Evolutionary conservation across 2,888 invertebrate species (phyloP), one percentile per base, ranked within the genome.

Genomic region (Holacanthella duospinosa): DNA sequence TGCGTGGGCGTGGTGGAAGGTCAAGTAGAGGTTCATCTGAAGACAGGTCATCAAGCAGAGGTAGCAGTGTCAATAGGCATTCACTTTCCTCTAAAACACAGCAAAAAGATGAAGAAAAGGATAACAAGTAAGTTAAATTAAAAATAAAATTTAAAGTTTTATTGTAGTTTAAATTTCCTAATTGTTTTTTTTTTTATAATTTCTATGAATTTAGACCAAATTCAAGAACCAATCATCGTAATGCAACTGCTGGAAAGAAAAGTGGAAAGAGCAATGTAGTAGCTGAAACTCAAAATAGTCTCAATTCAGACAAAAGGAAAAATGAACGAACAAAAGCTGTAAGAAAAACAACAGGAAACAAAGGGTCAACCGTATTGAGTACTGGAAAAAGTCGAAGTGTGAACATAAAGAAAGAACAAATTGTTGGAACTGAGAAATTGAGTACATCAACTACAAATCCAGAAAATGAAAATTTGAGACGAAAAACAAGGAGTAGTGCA

Each of bases 401-500:
- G 21, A 57, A 57, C 57, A 3, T 29, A 19, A 55, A 56, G n/a
- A 60, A 60, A 59, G 61, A 64, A 2, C 43, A 27, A 26, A 3
- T 29, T 1, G 61, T 61, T 12, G 59, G 57, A 28, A 53, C 29
- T 6, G 57, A 62, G 28, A 64, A 61, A 43, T n/a, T 62, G 1
- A 29, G 60, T 16, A 64, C 66, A 27, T 63, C 66, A 44, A n/a
- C n/a, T n/a, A n/a, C n/a, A n/a, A n/a, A n/a, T n/a, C 68, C 70
- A 4, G 70, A 71, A 61, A 68, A 65, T 62, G 71, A 71, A 62
- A 73, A 71, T 65, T 67, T 68, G 29, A 59, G 73, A 16, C 44
- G 73, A 19, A 73, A 73, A 64, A 73, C 73, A 1, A 59, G 73
- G 55, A 73, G 73, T 59, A 71, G 71, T 60, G 73, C 66, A 43